Percentiles rank a stretch among this genome's conserved stretches.
These are phyloP conservation scores for Dinoponera quadriceps DNA, from an alignment of 1,140 invertebrate species.

Conservation along the genomic window DNA sequence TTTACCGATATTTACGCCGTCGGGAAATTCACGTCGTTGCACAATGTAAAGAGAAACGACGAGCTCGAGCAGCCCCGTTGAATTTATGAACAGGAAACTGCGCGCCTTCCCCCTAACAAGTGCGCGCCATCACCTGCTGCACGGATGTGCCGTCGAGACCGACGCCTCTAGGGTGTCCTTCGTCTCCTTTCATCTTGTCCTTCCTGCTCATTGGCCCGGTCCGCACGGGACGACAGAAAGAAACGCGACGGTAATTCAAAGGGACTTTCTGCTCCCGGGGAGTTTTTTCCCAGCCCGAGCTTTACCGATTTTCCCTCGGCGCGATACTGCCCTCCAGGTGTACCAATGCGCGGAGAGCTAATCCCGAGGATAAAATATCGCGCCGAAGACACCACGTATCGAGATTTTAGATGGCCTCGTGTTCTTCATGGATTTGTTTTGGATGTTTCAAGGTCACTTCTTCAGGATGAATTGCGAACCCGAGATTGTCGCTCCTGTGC, in stretches of 20 bases:
- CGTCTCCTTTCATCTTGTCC: conserved; percentile 50
- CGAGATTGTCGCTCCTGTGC: no score
- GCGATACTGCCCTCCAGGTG: no score
- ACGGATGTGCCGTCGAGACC: conserved; percentile 15
- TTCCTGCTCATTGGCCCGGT: conserved; percentile 54
- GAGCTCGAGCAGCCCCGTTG: conserved; percentile 21
- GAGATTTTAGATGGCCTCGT: no score
- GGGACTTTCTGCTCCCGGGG: conserved; percentile 11
- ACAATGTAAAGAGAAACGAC: conserved; percentile 41
- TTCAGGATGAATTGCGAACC: no score
- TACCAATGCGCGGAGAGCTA: no score
- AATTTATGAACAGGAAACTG: conserved; percentile 51
- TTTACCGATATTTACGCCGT: conserved; percentile 29
- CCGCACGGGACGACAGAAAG: conserved; percentile 21
- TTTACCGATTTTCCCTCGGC: neutral
- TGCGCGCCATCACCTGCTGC: conserved; percentile 26
- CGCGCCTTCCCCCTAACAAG: conserved; percentile 33
- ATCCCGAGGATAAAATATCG: no score
- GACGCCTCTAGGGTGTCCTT: conserved; percentile 28
- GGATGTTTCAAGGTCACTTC: no score
- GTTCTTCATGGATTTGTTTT: no score
- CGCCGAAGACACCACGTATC: no score
- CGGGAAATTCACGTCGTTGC: conserved; percentile 48
- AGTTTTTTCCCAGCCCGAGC: conserved; percentile 12
- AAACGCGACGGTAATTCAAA: conserved; percentile 38